phyloP scores from a whole-genome alignment of 2,113 vertebrate species.

The Cochlearius cochlearius region DNA sequence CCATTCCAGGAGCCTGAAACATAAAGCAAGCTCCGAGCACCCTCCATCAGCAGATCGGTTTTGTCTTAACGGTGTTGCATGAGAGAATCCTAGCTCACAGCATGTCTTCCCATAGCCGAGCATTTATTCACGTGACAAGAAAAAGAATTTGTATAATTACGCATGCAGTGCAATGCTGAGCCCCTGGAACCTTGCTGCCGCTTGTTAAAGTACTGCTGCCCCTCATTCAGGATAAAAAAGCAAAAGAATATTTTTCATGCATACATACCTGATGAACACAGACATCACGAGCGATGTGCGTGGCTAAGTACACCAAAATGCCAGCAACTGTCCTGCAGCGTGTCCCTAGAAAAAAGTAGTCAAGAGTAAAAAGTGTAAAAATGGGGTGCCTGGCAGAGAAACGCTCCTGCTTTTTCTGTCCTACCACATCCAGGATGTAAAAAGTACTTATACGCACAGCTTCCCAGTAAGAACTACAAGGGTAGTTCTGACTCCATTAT shows the following conservation, averaged over 20 bases:
- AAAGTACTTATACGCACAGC: background rate
- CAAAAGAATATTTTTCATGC: background rate
- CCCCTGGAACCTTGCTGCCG: background rate
- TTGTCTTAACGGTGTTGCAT: background rate
- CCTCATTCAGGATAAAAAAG: background rate
- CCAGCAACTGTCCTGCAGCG: background rate
- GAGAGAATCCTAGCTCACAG: background rate
- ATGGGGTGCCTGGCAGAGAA: fast-evolving
- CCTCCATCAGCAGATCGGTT: background rate
- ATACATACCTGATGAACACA: background rate
- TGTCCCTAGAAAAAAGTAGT: background rate
- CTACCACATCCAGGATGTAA: background rate
- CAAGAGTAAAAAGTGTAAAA: background rate
- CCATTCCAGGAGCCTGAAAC: background rate
- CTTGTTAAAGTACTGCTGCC: background rate
- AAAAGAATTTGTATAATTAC: too few species aligned
- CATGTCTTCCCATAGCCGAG: fast-evolving
- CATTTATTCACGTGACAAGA: background rate
- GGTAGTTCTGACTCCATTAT: background rate
- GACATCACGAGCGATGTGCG: background rate
- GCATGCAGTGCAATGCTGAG: background rate
- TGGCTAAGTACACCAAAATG: background rate
- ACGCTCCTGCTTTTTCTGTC: background rate
- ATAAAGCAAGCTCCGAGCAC: background rate
- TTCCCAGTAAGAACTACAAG: background rate